phyloP scores from a whole-genome alignment of 2,888 invertebrate genomes.

The Xestia sexstrigata region DNA sequence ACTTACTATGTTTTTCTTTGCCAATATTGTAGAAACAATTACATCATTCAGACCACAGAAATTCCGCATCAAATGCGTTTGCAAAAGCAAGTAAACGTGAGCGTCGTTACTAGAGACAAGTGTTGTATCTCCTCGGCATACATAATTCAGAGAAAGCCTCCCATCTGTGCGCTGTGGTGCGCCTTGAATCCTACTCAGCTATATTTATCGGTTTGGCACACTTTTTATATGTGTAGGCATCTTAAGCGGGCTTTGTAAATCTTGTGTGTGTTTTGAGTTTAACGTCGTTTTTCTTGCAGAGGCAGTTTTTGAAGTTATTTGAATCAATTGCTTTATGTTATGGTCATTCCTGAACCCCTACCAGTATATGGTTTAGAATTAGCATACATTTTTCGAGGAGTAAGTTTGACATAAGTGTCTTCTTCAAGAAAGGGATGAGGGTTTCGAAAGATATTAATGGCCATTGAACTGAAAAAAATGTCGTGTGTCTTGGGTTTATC shows the following conservation, averaged over 20 bases:
- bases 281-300: neutral
- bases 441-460: neutral
- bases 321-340: neutral
- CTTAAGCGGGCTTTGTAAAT: conserved; percentile 13
- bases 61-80: conserved; percentile 35
- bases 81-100: conserved; percentile 41
- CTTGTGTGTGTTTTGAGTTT: neutral
- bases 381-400: neutral
- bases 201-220: conserved; percentile 44
- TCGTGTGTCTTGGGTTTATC: neutral
- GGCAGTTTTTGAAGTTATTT: neutral
- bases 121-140: conserved; percentile 47
- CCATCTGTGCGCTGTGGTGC: conserved; percentile 44
- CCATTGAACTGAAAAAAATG: neutral
- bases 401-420: neutral
- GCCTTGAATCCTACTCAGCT: conserved; percentile 38
- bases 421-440: neutral
- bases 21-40: conserved; percentile 19
- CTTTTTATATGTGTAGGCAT: conserved; percentile 20
- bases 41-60: conserved; percentile 41
- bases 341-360: no score
- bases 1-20: neutral
- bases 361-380: neutral
- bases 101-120: conserved; percentile 49
- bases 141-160: conserved; percentile 63